A percentile compares a stretch with the other conserved stretches of the same genome.
phyloP scores from a whole-genome alignment of 2,888 invertebrate species.

The Conistra vaccinii region DNA sequence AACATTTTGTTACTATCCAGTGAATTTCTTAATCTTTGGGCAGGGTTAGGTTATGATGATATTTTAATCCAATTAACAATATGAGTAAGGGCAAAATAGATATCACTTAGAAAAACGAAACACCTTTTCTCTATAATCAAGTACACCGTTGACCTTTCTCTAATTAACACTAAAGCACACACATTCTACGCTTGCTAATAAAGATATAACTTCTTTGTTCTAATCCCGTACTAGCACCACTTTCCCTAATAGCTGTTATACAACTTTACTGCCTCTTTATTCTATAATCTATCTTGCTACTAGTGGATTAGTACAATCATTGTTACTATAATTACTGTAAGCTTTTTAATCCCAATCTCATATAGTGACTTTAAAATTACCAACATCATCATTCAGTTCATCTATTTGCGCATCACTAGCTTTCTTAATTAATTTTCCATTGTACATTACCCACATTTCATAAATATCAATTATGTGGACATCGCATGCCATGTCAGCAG shows the following conservation, averaged over 20 bases:
- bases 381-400: slow-evolving; percentile 10
- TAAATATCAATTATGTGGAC: slow-evolving; percentile 36
- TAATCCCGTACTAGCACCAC: slow-evolving; percentile 12
- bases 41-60: not conserved
- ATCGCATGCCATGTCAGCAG: not conserved
- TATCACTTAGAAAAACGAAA: not conserved
- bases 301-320: slow-evolving; percentile 15
- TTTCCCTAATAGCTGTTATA: slow-evolving; percentile 32
- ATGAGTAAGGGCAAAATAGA: not conserved
- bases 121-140: not conserved
- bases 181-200: slow-evolving; percentile 11
- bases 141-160: not conserved
- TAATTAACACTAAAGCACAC: slow-evolving; percentile 7
- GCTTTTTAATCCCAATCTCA: not conserved
- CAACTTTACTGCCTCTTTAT: slow-evolving; percentile 33
- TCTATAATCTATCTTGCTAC: not conserved
- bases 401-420: slow-evolving; percentile 1
- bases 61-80: not conserved
- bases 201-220: slow-evolving; percentile 13
- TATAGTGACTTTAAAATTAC: not conserved
- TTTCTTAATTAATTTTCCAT: slow-evolving; percentile 7
- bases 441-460: slow-evolving; percentile 6
- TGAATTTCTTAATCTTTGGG: not conserved
- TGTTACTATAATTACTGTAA: not conserved
- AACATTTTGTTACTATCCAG: slow-evolving; percentile 7